These are phyloP conservation scores for Drosophila villosipedis DNA, from an alignment of 2,888 invertebrate genomes.

Conservation along the genomic window DNA sequence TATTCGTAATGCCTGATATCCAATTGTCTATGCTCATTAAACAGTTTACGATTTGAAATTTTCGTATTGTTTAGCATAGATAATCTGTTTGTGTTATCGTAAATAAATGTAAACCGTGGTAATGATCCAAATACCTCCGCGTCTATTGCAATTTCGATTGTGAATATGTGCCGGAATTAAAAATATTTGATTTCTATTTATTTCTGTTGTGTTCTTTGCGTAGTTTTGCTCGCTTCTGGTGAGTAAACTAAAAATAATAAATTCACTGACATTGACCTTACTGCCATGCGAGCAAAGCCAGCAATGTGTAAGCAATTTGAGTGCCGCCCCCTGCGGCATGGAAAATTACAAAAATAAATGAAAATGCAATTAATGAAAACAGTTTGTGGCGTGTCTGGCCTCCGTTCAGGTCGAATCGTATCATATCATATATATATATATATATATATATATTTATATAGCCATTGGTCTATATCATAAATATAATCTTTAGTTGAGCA, in stretches of 20 bases:
- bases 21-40: conserved; percentile 6
- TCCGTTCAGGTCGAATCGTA: conserved; percentile 31
- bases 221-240: background rate
- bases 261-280: conserved; percentile 53
- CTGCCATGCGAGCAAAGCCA: background rate
- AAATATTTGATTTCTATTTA: background rate
- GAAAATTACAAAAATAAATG: conserved; percentile 42
- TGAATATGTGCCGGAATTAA: background rate
- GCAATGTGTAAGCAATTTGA: conserved; percentile 11
- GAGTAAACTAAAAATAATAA: conserved; percentile 5
- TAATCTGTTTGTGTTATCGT: background rate
- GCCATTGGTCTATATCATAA: conserved; percentile 37
- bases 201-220: background rate
- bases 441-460: conserved; percentile 11
- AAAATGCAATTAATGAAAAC: conserved; percentile 56
- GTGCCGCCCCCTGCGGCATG: conserved; percentile 4
- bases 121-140: background rate
- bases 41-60: no score
- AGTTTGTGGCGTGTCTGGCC: conserved; percentile 30
- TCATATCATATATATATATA: conserved; percentile 2
- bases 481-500: conserved; percentile 29
- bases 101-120: background rate
- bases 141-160: background rate
- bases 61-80: background rate
- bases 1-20: background rate